Conservation (phyloP, 2,797 vertebrate genomes). For the Octomys mimax region DNA sequence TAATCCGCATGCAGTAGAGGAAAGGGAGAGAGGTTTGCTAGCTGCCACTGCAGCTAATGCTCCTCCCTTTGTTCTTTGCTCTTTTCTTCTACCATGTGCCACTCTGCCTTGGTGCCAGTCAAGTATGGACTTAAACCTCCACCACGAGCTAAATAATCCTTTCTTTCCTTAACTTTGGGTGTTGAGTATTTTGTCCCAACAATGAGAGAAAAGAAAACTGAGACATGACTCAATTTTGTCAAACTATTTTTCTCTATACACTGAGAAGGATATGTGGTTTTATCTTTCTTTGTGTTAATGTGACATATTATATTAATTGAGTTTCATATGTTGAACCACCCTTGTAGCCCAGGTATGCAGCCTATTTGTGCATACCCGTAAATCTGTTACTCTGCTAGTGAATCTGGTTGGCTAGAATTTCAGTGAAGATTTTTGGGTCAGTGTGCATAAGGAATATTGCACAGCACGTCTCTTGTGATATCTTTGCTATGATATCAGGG, state of each 20-base stretch:
- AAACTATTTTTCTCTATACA: neutral
- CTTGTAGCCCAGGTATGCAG: neutral
- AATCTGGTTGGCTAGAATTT: neutral
- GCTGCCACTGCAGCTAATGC: no score
- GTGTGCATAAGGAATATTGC: neutral
- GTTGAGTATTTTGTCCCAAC: no score
- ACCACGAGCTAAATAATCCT: no score
- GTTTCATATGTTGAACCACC: neutral
- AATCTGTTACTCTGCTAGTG: neutral
- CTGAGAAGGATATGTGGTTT: neutral
- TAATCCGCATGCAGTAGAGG: no score
- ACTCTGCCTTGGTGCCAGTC: no score
- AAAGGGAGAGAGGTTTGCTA: no score
- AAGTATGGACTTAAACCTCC: no score
- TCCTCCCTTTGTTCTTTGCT: no score
- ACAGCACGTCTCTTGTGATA: neutral
- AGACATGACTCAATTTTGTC: neutral
- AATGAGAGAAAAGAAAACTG: no score
- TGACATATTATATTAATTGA: neutral
- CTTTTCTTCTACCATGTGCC: no score
- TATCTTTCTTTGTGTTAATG: neutral
- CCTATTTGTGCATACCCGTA: neutral
- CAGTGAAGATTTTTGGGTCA: no score
- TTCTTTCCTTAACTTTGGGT: no score
- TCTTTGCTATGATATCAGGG: neutral